phyloP scores from a whole-genome alignment of 2,113 vertebrate species.

The Nesoenas mayeri region DNA sequence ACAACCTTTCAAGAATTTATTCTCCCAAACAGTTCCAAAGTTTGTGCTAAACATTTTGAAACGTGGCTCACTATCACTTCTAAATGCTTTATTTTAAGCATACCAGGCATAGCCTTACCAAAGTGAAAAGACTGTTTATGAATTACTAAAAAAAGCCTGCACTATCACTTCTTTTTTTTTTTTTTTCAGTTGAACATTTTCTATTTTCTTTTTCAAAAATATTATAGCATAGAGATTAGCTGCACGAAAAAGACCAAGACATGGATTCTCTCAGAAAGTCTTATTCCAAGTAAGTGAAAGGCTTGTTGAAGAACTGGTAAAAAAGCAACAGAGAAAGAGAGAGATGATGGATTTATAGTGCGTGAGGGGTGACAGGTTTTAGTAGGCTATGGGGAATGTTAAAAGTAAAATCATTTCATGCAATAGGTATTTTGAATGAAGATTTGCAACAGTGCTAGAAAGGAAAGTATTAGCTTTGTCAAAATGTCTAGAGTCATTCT shows the following conservation, averaged over 20 bases:
- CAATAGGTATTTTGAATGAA: not conserved
- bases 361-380: not conserved
- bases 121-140: not conserved
- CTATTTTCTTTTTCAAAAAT: not conserved
- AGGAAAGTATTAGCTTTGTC: not conserved
- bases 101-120: not conserved
- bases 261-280: not conserved
- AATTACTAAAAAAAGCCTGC: not conserved
- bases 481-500: not conserved
- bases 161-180: not conserved
- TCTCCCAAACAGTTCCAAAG: not conserved
- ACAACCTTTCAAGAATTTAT: not conserved
- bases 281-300: not conserved
- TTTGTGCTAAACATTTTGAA: not conserved
- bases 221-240: not conserved
- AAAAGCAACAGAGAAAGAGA: not conserved
- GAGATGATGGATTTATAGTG: not conserved
- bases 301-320: not conserved
- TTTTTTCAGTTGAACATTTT: not conserved
- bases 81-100: not conserved
- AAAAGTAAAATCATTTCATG: not conserved
- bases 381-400: not conserved
- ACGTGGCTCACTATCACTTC: rapidly evolving
- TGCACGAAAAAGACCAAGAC: not conserved
- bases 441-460: not conserved